Evolutionary conservation across 2,888 invertebrate genomes (phyloP).

Genomic region (Glyphotaelius pellucidus): DNA sequence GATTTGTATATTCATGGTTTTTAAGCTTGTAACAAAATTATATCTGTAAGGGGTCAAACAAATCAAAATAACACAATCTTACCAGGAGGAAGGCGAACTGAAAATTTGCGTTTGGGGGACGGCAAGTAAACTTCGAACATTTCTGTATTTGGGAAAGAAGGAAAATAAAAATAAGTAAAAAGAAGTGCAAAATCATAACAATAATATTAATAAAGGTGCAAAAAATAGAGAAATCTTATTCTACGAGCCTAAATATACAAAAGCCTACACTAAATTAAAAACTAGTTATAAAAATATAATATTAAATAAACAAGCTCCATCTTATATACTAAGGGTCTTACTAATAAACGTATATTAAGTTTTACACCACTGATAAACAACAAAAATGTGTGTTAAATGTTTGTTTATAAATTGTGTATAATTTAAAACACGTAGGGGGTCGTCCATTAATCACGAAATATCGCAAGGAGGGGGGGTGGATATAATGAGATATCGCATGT

Average conservation of each 20-base stretch:
- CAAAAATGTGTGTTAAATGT: too few species aligned
- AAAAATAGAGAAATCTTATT: constrained; percentile 35
- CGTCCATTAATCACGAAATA: too few species aligned
- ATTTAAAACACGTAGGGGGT: too few species aligned
- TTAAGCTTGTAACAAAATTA: background rate
- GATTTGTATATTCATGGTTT: background rate
- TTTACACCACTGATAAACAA: too few species aligned
- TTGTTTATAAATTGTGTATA: too few species aligned
- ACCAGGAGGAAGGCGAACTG: constrained; percentile 66
- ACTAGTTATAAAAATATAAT: constrained; percentile 2
- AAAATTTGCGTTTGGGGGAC: constrained; percentile 66
- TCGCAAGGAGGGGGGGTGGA: too few species aligned
- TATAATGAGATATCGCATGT: too few species aligned
- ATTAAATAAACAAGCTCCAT: background rate
- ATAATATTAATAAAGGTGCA: constrained; percentile 35
- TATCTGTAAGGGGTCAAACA: constrained; percentile 2
- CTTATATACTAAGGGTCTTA: background rate
- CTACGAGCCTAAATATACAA: constrained; percentile 11
- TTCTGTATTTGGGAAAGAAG: constrained; percentile 70
- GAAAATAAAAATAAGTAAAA: constrained; percentile 67
- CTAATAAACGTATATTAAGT: too few species aligned
- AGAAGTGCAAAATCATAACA: constrained; percentile 45
- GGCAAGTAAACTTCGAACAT: constrained; percentile 73
- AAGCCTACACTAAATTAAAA: constrained; percentile 9
- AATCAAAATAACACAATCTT: constrained; percentile 55